These are phyloP conservation scores for Elephas maximus DNA, from an alignment of 2,113 vertebrate species.

Conservation along the genomic window DNA sequence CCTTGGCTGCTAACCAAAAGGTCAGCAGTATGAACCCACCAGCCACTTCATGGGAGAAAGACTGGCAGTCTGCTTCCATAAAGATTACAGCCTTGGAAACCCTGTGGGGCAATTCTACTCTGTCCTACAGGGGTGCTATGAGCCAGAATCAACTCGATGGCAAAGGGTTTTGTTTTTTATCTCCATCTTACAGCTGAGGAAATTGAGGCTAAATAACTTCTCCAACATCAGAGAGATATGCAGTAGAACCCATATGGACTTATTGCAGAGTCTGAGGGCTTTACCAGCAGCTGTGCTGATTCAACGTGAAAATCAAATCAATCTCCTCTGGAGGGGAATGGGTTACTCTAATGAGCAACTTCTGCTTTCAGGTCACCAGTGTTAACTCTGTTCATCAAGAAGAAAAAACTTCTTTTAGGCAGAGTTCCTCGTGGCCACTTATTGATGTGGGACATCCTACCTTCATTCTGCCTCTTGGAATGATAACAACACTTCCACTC, in stretches of 20 bases:
- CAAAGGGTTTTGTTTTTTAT: background rate
- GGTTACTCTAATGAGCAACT: background rate
- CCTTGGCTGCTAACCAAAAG: no score
- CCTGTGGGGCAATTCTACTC: no score
- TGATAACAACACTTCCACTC: background rate
- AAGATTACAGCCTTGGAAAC: no score
- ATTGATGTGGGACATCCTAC: no score
- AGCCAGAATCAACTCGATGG: no score
- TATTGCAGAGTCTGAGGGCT: background rate
- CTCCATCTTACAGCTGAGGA: background rate
- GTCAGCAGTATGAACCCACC: no score
- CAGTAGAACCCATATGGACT: background rate
- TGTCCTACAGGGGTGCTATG: no score
- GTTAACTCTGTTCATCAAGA: background rate
- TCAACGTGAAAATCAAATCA: background rate
- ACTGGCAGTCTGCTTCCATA: no score
- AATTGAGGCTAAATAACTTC: background rate
- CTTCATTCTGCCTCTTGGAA: background rate
- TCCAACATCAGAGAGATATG: background rate
- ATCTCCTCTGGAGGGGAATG: background rate
- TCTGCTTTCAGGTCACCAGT: background rate
- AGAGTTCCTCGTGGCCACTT: no score
- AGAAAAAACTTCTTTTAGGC: background rate
- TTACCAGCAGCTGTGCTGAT: background rate
- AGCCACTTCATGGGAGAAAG: no score